phyloP scores from a whole-genome alignment of 2,888 invertebrate species.

The Ormyrus labotus region DNA sequence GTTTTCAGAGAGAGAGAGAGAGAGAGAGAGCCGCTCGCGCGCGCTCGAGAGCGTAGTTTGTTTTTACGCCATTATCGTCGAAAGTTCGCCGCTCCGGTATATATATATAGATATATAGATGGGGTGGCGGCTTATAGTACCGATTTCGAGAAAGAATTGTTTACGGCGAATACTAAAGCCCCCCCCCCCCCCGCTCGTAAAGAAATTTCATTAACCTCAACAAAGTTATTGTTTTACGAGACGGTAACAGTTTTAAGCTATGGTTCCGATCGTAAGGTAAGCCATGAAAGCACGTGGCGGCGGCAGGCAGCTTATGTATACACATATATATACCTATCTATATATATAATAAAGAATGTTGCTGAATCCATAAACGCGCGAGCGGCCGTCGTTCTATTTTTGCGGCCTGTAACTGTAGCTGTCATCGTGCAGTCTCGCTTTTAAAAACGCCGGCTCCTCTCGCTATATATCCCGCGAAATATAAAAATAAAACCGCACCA shows the following conservation, averaged over 20 bases:
- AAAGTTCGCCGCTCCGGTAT: no score
- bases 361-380: slow-evolving; percentile 28
- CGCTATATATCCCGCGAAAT: neutral
- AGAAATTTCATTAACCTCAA: slow-evolving; percentile 44
- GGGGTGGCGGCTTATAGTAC: no score
- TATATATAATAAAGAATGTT: neutral
- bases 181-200: slow-evolving; percentile 10
- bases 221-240: slow-evolving; percentile 44
- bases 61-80: no score
- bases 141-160: slow-evolving; percentile 21
- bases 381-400: slow-evolving; percentile 34
- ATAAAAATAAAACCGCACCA: slow-evolving; percentile 1
- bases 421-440: slow-evolving; percentile 18
- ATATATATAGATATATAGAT: no score
- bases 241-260: slow-evolving; percentile 24
- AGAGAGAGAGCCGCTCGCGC: no score
- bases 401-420: slow-evolving; percentile 28
- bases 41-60: no score
- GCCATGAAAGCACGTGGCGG: slow-evolving; percentile 6
- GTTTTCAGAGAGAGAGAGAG: no score
- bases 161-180: slow-evolving; percentile 6
- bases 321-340: no score
- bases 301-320: neutral
- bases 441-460: neutral
- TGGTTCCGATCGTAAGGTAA: slow-evolving; percentile 38